A percentile compares a stretch with the other conserved stretches of the same genome.
phyloP scores from a whole-genome alignment of 1,140 invertebrate genomes.

The Yoshiicerus persimilis region DNA sequence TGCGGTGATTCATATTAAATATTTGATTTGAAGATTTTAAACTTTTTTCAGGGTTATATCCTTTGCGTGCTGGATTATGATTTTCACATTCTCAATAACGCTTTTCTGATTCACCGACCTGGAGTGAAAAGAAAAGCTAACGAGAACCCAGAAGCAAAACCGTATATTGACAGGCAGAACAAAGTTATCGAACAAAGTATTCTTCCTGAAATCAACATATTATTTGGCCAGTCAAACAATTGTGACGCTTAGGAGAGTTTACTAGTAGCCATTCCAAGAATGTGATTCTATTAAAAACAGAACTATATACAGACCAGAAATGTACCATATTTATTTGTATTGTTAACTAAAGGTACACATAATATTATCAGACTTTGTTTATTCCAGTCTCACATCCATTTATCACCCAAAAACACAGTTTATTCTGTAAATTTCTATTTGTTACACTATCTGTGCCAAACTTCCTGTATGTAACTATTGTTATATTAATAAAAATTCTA shows the following conservation, averaged over 20 bases:
- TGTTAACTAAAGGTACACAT: too few species aligned
- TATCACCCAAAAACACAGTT: too few species aligned
- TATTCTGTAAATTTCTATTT: too few species aligned
- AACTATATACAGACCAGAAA: too few species aligned
- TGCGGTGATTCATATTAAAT: background rate
- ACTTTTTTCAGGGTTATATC: slow-evolving; percentile 36
- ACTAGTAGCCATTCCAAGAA: too few species aligned
- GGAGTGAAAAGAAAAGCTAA: slow-evolving; percentile 52
- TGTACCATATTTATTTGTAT: too few species aligned
- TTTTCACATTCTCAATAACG: slow-evolving; percentile 53
- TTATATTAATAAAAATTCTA: too few species aligned
- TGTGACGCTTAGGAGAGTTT: background rate
- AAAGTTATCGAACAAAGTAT: slow-evolving; percentile 1
- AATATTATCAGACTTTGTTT: too few species aligned
- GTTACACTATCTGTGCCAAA: too few species aligned
- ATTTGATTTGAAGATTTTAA: background rate
- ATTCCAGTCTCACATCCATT: too few species aligned
- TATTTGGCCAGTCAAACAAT: background rate
- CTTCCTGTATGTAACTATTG: too few species aligned
- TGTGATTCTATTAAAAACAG: too few species aligned
- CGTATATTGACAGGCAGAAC: background rate
- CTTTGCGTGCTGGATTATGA: slow-evolving; percentile 49
- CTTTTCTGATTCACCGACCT: slow-evolving; percentile 48
- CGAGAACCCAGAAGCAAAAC: background rate
- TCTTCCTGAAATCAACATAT: slow-evolving; percentile 17